Percentiles rank a stretch among this genome's conserved stretches.
These are phyloP conservation scores for Rhamphomyia laevipes DNA, from an alignment of 2,888 invertebrate genomes.

Conservation along the genomic window DNA sequence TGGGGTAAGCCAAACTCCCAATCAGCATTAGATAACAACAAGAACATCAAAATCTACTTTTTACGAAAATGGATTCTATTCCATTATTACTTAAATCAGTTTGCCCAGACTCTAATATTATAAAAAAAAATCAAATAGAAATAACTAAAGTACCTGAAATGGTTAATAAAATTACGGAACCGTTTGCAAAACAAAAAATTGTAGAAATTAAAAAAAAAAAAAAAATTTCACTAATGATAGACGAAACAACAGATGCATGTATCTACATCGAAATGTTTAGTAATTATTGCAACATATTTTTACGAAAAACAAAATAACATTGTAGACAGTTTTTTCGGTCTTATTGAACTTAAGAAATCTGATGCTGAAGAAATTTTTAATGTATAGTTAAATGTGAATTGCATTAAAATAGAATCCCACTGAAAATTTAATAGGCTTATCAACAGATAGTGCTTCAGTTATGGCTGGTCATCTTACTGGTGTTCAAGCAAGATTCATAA, in stretches of 20 bases:
- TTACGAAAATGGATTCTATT: too few species aligned
- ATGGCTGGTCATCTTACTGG: constrained; percentile 20
- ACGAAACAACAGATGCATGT: constrained; percentile 11
- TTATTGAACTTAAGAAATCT: constrained; percentile 1
- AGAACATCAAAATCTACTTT: too few species aligned
- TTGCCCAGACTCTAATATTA: too few species aligned
- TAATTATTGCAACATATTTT: constrained; percentile 9
- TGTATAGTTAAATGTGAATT: constrained; percentile 3
- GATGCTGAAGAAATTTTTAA: constrained; percentile 6
- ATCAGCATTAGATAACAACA: too few species aligned
- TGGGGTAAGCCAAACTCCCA: too few species aligned
- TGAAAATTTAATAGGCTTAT: constrained; percentile 20
- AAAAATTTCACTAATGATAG: constrained; percentile 7
- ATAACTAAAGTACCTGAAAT: not conserved
- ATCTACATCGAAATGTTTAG: constrained; percentile 6
- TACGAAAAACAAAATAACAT: constrained; percentile 1
- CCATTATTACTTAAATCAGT: too few species aligned
- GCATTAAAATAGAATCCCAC: constrained; percentile 6
- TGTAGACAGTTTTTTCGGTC: constrained; percentile 8
- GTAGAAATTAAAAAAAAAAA: not conserved
- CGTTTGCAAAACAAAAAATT: not conserved
- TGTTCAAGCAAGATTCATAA: constrained; percentile 15
- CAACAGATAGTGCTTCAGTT: constrained; percentile 20
- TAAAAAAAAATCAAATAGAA: not conserved
- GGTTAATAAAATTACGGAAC: not conserved